Evolutionary conservation across 1,140 invertebrate species (phyloP).

Genomic region (Branchinecta lynchi): DNA sequence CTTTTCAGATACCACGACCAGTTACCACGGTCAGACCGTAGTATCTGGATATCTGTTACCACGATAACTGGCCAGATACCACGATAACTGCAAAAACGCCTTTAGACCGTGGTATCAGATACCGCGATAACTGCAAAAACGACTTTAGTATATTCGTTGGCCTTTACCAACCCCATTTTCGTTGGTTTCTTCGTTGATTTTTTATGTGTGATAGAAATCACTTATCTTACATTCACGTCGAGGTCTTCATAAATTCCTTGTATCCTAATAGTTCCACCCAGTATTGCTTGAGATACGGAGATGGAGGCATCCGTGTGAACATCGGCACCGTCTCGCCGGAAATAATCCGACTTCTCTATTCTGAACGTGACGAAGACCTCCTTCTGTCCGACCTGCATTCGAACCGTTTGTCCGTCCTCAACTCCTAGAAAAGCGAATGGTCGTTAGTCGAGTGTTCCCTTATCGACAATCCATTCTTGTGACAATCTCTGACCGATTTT

Average conservation of each 20-base stretch:
- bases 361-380: conserved; percentile 87
- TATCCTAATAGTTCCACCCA: conserved; percentile 80
- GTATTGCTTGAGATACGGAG: conserved; percentile 72
- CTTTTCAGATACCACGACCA: too few relatives aligned
- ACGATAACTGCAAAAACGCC: too few relatives aligned
- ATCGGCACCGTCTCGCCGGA: conserved; percentile 79
- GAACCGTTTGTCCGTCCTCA: conserved; percentile 87
- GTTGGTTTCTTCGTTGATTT: too few relatives aligned
- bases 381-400: conserved; percentile 73
- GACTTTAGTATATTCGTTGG: too few relatives aligned
- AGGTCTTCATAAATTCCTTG: conserved; percentile 92
- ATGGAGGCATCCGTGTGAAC: conserved; percentile 77
- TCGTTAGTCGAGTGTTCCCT: not conserved
- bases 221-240: conserved; percentile 48
- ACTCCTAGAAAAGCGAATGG: conserved; percentile 41
- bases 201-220: too few relatives aligned
- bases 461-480: not conserved
- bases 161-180: too few relatives aligned
- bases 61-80: too few relatives aligned
- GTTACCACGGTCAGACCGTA: too few relatives aligned
- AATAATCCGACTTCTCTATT: conserved; percentile 79
- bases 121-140: too few relatives aligned
- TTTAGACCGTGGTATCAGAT: too few relatives aligned
- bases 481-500: not conserved
- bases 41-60: too few relatives aligned